Percentiles rank a stretch among this genome's conserved stretches.
These are phyloP conservation scores for Hirudo medicinalis DNA, from an alignment of 1,140 invertebrate genomes.

Conservation along the genomic window DNA sequence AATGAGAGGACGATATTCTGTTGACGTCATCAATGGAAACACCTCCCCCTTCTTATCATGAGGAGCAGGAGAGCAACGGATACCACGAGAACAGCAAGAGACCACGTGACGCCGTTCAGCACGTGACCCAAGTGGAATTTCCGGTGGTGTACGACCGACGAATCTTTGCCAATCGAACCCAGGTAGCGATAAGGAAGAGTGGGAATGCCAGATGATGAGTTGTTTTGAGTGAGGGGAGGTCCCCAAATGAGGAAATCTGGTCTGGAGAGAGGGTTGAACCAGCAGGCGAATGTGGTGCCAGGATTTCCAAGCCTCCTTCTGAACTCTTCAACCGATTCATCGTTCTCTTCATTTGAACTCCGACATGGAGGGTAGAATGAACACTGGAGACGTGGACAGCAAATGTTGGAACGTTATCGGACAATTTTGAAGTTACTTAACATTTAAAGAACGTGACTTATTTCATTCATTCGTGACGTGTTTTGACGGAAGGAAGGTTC, in stretches of 20 bases:
- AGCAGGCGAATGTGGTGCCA: conserved; percentile 8
- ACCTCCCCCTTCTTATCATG: conserved; percentile 2
- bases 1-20: too few relatives aligned
- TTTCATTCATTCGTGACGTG: too few relatives aligned
- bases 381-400: not conserved
- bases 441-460: too few relatives aligned
- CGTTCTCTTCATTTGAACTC: conserved; percentile 7
- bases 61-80: conserved; percentile 2
- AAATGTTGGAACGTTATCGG: too few relatives aligned
- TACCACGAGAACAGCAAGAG: not conserved
- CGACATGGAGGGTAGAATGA: conserved; percentile 15
- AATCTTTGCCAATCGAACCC: not conserved
- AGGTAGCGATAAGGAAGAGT: not conserved
- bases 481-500: too few relatives aligned
- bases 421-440: too few relatives aligned
- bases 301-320: not conserved
- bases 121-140: conserved; percentile 12
- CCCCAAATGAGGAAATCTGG: not conserved
- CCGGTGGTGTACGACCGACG: not conserved
- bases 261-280: not conserved
- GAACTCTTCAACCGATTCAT: conserved; percentile 1
- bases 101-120: conserved; percentile 15
- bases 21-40: conserved; percentile 4
- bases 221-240: too few relatives aligned
- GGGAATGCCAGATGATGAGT: too few relatives aligned